Conservation (phyloP, 2,888 invertebrate species). For the Folsomia candida region DNA sequence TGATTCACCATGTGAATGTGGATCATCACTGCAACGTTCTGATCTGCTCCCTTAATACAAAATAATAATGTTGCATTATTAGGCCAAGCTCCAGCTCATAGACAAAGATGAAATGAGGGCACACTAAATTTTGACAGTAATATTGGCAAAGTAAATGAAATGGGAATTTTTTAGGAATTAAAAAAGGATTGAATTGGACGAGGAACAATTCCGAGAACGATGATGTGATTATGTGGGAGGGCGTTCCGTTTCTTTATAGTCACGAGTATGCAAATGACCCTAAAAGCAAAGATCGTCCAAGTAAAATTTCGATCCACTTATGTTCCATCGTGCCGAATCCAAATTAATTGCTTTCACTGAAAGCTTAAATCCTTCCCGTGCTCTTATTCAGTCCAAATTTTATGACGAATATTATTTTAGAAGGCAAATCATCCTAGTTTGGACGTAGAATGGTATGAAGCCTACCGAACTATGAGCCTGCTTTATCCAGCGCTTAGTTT, state of each 20-base stretch:
- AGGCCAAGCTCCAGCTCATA: not conserved
- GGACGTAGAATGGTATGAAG: too few relatives aligned
- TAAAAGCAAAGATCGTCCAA: not conserved
- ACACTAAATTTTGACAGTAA: too few relatives aligned
- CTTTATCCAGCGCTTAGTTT: too few relatives aligned
- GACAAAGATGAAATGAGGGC: too few relatives aligned
- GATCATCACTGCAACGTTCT: not conserved
- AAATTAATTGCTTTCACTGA: not conserved
- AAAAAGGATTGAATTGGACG: constrained; percentile 32
- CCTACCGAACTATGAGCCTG: too few relatives aligned
- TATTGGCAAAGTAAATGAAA: constrained; percentile 8
- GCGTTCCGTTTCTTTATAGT: constrained; percentile 47
- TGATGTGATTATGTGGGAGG: constrained; percentile 49
- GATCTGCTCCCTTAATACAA: too few relatives aligned
- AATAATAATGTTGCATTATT: constrained; percentile 1
- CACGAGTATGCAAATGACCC: constrained; percentile 50
- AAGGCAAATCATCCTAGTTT: too few relatives aligned
- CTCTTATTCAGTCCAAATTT: not conserved
- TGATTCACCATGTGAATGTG: not conserved
- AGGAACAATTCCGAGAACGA: constrained; percentile 38
- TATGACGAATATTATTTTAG: not conserved
- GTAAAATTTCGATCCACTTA: not conserved
- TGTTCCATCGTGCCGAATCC: not conserved
- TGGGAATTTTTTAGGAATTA: constrained; percentile 19
- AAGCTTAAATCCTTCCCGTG: not conserved